These are phyloP conservation scores for Oedothorax gibbosus DNA, from an alignment of 1,140 invertebrate genomes.

Conservation along the genomic window DNA sequence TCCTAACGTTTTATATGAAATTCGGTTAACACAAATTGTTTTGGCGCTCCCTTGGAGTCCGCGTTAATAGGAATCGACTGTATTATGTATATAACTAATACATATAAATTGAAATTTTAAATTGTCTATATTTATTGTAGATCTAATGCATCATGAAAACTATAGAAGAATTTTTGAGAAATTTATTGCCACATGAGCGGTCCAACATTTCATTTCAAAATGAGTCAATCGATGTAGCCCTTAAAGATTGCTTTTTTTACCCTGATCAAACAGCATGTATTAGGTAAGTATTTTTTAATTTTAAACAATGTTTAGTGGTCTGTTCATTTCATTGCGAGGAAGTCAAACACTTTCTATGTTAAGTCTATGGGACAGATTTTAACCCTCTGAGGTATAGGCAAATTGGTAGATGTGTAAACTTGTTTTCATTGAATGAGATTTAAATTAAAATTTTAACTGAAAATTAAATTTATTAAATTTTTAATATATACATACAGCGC, in stretches of 20 bases:
- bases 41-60: no score
- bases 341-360: no score
- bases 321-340: no score
- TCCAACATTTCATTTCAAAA: slow-evolving; percentile 68
- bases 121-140: neutral
- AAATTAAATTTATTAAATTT: no score
- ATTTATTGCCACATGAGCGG: slow-evolving; percentile 25
- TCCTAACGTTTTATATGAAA: neutral
- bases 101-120: neutral
- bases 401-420: no score
- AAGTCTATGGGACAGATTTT: no score
- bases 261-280: slow-evolving; percentile 71
- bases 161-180: slow-evolving; percentile 28
- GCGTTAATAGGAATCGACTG: no score
- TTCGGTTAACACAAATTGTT: neutral
- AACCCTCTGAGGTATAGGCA: no score
- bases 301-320: no score
- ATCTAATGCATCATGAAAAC: neutral
- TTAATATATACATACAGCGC: no score
- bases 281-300: slow-evolving; percentile 63
- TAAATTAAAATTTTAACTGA: no score
- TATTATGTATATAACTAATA: neutral
- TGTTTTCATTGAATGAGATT: no score
- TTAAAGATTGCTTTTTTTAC: slow-evolving; percentile 70
- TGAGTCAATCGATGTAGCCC: slow-evolving; percentile 69